Conservation (phyloP, 2,888 invertebrate genomes). For the Orchestes rusci region DNA sequence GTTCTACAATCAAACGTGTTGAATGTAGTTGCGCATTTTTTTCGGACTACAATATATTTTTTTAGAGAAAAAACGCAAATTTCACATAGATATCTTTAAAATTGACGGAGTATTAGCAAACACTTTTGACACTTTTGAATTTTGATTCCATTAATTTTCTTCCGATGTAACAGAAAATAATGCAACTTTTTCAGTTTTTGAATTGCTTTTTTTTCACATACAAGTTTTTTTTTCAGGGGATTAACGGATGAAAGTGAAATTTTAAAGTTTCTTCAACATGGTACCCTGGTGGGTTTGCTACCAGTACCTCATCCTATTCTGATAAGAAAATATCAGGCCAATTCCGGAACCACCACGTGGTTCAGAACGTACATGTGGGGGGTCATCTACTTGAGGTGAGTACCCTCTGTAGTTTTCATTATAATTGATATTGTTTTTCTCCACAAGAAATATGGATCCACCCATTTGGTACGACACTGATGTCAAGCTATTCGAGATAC, state of each 20-base stretch:
- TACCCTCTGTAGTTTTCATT: slow-evolving; percentile 2
- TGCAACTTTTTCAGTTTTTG: too few relatives aligned
- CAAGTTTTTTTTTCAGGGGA: slow-evolving; percentile 58
- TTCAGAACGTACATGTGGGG: slow-evolving; percentile 99
- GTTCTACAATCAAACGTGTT: too few relatives aligned
- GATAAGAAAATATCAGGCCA: slow-evolving; percentile 98
- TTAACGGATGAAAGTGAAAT: slow-evolving; percentile 99
- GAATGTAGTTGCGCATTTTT: too few relatives aligned
- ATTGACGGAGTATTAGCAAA: too few relatives aligned
- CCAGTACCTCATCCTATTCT: slow-evolving; percentile 99
- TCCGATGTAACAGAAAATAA: too few relatives aligned
- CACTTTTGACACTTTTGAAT: too few relatives aligned
- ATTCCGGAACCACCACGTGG: slow-evolving; percentile 98
- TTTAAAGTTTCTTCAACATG: slow-evolving; percentile 96
- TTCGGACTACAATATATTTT: too few relatives aligned
- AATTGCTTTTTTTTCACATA: too few relatives aligned
- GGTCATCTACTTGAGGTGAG: slow-evolving; percentile 88
- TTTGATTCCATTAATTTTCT: too few relatives aligned
- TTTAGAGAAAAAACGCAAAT: too few relatives aligned
- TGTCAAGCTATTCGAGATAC: slow-evolving; percentile 98
- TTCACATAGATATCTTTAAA: too few relatives aligned
- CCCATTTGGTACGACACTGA: slow-evolving; percentile 99
- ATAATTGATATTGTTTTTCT: slow-evolving; percentile 10
- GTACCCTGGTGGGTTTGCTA: slow-evolving; percentile 91
- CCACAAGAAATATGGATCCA: slow-evolving; percentile 93